phyloP scores from a whole-genome alignment of 1,140 invertebrate genomes.

The Papilio machaon region DNA sequence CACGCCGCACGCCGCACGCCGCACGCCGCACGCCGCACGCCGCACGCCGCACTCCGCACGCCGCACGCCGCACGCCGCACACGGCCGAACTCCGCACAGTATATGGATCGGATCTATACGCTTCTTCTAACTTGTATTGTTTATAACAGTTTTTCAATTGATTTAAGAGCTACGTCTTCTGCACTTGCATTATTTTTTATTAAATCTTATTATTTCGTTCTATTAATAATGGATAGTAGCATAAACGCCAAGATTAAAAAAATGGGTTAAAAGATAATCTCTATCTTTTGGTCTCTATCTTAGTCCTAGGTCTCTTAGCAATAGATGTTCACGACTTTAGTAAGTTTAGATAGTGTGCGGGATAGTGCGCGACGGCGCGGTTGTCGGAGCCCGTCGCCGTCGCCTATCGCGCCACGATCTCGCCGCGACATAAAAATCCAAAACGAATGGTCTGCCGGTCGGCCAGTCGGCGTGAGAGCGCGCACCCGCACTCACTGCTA shows the following conservation, averaged over 20 bases:
- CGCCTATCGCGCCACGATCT: conserved; percentile 7
- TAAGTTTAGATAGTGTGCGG: not conserved
- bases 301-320: not conserved
- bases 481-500: not conserved
- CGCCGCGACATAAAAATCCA: conserved; percentile 2
- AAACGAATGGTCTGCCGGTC: not conserved
- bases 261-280: too few species aligned
- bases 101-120: too few species aligned
- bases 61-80: too few species aligned
- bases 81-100: too few species aligned
- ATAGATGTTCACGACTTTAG: not conserved
- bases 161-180: not conserved
- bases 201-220: too few species aligned
- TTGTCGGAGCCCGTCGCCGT: not conserved
- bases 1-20: not conserved
- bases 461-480: not conserved
- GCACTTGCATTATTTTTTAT: too few species aligned
- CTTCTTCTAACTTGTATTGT: not conserved
- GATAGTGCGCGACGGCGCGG: not conserved
- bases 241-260: too few species aligned
- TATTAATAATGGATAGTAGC: too few species aligned
- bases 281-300: not conserved
- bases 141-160: not conserved
- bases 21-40: not conserved
- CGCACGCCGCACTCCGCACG: too few species aligned